Conservation (phyloP, 2,888 invertebrate genomes). For the Trichopria drosophilae region DNA sequence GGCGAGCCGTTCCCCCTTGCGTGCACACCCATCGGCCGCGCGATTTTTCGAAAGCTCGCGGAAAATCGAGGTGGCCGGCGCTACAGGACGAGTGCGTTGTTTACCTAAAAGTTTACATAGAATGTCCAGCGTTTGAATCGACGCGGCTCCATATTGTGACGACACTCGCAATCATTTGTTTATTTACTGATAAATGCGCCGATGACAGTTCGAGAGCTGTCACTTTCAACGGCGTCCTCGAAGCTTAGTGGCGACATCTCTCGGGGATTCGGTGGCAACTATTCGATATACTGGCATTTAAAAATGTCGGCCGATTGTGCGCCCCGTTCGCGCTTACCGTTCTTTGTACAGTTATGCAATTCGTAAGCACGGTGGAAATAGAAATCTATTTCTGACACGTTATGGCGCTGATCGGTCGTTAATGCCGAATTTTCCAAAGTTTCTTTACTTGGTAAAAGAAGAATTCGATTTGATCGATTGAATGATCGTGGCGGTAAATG, state of each 20-base stretch:
- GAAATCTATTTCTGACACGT: too few species aligned
- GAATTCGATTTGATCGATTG: too few species aligned
- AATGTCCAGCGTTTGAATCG: too few species aligned
- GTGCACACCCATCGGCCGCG: slow-evolving; percentile 51
- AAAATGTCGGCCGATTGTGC: slow-evolving; percentile 1
- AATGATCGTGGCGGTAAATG: too few species aligned
- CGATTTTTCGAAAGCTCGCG: slow-evolving; percentile 20
- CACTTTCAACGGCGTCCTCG: too few species aligned
- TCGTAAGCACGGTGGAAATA: too few species aligned
- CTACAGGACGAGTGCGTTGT: slow-evolving; percentile 7
- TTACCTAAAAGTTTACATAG: too few species aligned
- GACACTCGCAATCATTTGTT: slow-evolving; percentile 30
- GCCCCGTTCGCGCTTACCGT: too few species aligned
- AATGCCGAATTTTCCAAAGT: too few species aligned
- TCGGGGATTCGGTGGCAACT: not conserved
- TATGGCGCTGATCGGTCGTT: too few species aligned
- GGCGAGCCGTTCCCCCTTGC: slow-evolving; percentile 55
- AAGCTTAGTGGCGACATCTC: slow-evolving; percentile 18
- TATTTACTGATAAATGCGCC: slow-evolving; percentile 46
- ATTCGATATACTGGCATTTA: slow-evolving; percentile 33
- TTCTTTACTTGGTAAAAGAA: too few species aligned
- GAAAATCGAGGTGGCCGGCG: slow-evolving; percentile 8
- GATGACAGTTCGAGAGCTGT: slow-evolving; percentile 50
- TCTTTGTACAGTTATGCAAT: too few species aligned
- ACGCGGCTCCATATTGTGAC: slow-evolving; percentile 7